Evolutionary conservation across 2,888 invertebrate genomes (phyloP).

Genomic region (Harpalus rufipes): DNA sequence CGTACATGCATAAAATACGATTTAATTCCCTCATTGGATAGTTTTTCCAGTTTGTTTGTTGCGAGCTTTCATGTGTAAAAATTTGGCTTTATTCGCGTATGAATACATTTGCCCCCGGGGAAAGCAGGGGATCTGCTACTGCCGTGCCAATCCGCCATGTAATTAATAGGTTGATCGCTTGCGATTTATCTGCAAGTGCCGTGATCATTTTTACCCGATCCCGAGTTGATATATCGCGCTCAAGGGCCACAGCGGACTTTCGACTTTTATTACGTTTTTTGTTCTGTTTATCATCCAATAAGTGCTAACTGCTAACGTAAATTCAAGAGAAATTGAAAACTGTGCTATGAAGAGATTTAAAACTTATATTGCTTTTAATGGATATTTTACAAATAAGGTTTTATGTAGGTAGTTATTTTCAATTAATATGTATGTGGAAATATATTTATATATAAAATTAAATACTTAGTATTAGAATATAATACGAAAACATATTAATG

Average conservation of each 20-base stretch:
- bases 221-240: slow-evolving; percentile 53
- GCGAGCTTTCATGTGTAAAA: slow-evolving; percentile 59
- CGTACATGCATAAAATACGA: neutral
- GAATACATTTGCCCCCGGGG: neutral
- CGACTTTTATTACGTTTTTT: slow-evolving; percentile 51
- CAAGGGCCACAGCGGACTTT: slow-evolving; percentile 29
- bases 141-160: slow-evolving; percentile 51
- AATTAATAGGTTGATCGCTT: slow-evolving; percentile 56
- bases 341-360: neutral
- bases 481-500: too few relatives aligned
- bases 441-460: too few relatives aligned
- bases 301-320: slow-evolving; percentile 25
- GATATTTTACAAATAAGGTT: too few relatives aligned
- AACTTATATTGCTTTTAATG: neutral
- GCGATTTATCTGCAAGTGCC: slow-evolving; percentile 59
- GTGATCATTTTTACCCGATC: slow-evolving; percentile 57
- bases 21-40: slow-evolving; percentile 12
- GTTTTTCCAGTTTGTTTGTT: slow-evolving; percentile 51
- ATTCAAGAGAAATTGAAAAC: neutral
- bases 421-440: too few relatives aligned
- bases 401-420: too few relatives aligned
- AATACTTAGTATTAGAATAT: too few relatives aligned
- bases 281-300: slow-evolving; percentile 53
- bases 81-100: slow-evolving; percentile 7
- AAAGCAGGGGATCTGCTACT: neutral